Conservation (phyloP, 2,113 vertebrate species). For the Sporophila hypoxantha region DNA sequence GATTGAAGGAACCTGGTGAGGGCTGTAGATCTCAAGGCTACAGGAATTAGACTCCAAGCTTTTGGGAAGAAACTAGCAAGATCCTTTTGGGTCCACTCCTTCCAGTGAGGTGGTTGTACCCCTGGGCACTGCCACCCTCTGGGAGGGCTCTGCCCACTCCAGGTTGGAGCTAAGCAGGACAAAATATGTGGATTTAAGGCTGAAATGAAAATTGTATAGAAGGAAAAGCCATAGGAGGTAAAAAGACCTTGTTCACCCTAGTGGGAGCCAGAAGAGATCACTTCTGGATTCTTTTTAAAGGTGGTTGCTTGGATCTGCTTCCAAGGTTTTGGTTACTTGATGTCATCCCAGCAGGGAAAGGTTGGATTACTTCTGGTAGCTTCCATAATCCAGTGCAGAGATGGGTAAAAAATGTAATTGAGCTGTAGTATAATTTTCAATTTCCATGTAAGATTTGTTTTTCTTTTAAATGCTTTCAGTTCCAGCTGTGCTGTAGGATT, state of each 20-base stretch:
- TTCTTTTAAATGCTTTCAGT: not conserved
- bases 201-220: not conserved
- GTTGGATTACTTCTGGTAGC: not conserved
- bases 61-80: not conserved
- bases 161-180: not conserved
- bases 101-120: not conserved
- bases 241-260: not conserved
- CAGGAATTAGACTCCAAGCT: not conserved
- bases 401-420: not conserved
- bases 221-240: not conserved
- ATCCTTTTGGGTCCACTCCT: not conserved
- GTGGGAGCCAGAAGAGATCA: not conserved
- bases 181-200: not conserved
- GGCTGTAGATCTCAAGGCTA: not conserved
- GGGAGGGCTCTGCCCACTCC: accelerated
- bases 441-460: not conserved
- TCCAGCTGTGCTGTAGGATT: not conserved
- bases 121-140: not conserved
- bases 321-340: not conserved
- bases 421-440: not conserved
- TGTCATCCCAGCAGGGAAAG: not conserved
- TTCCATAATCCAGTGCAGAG: not conserved
- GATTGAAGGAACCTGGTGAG: not conserved
- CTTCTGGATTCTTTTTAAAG: not conserved
- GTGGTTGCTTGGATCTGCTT: not conserved